A percentile compares a stretch with the other conserved stretches of the same genome.
These are phyloP conservation scores for Physella acuta DNA, from an alignment of 1,140 invertebrate species.

Conservation along the genomic window DNA sequence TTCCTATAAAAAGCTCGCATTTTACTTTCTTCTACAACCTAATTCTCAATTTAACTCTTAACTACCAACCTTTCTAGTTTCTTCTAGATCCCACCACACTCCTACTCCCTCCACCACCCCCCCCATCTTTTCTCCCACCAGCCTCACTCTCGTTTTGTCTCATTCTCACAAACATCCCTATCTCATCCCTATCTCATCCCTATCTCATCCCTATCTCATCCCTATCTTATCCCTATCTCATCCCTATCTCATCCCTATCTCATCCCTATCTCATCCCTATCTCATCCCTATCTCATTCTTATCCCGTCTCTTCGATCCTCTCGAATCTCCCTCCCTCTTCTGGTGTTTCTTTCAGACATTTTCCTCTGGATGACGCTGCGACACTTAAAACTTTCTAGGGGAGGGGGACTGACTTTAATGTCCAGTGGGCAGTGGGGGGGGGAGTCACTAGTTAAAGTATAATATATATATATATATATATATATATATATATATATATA, in stretches of 20 bases:
- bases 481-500: too few species aligned
- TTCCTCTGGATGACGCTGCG: too few species aligned
- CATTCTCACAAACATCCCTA: not conserved
- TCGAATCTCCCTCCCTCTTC: too few species aligned
- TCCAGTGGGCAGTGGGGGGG: too few species aligned
- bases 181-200: not conserved
- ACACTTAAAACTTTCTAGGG: too few species aligned
- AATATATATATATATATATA: too few species aligned
- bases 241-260: not conserved
- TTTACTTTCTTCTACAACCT: not conserved
- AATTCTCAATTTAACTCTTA: not conserved
- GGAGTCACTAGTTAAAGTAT: too few species aligned
- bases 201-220: not conserved
- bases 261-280: not conserved
- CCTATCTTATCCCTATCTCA: not conserved
- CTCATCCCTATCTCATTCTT: not conserved
- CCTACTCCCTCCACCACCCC: not conserved
- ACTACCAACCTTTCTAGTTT: not conserved
- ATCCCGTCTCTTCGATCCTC: not conserved
- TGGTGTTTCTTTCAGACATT: too few species aligned
- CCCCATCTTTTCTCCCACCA: not conserved
- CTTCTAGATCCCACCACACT: not conserved
- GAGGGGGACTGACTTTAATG: too few species aligned
- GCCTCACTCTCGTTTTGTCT: not conserved
- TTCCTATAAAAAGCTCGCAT: too few species aligned